A percentile compares a stretch with the other conserved stretches of the same genome.
These are phyloP conservation scores for Dromas ardeola DNA, from an alignment of 2,113 vertebrate genomes.

Conservation along the genomic window DNA sequence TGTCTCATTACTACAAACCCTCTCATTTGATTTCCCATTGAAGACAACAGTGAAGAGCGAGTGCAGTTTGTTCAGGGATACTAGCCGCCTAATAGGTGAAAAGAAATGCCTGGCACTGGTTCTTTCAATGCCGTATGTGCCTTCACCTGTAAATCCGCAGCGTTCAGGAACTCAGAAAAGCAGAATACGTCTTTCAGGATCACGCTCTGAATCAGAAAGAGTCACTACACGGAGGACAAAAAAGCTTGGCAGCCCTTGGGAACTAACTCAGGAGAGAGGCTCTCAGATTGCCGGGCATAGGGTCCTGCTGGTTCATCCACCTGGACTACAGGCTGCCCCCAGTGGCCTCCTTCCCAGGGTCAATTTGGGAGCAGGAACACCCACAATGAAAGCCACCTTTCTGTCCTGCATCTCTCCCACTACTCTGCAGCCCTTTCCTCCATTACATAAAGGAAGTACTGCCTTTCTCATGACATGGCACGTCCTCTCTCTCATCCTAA, in stretches of 20 bases:
- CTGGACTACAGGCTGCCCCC: neutral
- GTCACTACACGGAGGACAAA: neutral
- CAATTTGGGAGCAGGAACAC: neutral
- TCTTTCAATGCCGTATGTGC: neutral
- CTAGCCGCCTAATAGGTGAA: neutral
- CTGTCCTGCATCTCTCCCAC: neutral
- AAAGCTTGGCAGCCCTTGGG: neutral
- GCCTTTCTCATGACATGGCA: neutral
- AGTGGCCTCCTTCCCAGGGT: neutral
- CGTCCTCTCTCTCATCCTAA: neutral
- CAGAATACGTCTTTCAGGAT: neutral
- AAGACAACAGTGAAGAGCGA: neutral
- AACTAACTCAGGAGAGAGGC: neutral
- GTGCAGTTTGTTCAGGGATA: neutral
- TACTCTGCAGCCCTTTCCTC: neutral
- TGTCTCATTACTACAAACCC: neutral
- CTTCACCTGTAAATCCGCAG: neutral
- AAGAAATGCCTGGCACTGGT: neutral
- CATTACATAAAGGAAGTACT: neutral
- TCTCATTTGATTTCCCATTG: neutral
- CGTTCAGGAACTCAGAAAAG: neutral
- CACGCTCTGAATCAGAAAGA: neutral
- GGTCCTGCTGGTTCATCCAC: neutral
- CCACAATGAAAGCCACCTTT: rapidly evolving
- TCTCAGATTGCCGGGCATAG: neutral